Base-by-base conservation (phyloP, 2,888 invertebrate genomes). In the Selenia dentaria region DNA sequence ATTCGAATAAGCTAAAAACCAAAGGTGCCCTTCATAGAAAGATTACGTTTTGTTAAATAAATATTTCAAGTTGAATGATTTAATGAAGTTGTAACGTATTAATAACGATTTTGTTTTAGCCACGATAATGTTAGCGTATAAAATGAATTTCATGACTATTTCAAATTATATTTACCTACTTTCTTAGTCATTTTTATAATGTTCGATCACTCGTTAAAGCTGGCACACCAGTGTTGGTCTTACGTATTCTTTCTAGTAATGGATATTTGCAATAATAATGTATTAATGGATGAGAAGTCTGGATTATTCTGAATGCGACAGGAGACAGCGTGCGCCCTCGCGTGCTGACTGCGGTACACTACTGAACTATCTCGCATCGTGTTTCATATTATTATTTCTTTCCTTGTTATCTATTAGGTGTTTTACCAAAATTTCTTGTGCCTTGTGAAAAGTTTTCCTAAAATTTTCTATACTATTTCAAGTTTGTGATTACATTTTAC, bases 21-120 rank as follows among this genome's bases (percentile, higher is more conserved):
- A 95, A 95, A 95, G 95, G 95, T 95, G 95, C 95, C 95, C 95
- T 95, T 92, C 92, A 92, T 89, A 90, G 85, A 88, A 87, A 82
- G 83, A 88, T 87, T 89, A 89, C 88, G 88, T 90, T 90, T 86
- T 90, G 89, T 90, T 90, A 81, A 82, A 83, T 83, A 81, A 54
- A 87, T 88, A 84, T 85, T 87, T 88, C 88, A 85, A 87, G 88
- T 88, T 88, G 76, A 87, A 86, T 88, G 78, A 82, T 87, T 87
- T 85, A 78, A 86, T 83, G 77, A 82, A 87, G 78, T 88, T 89
- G 88, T 88, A 48, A 83, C 81, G 74, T 85, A 86, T 85, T 84
- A 66, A 83, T 78, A 79, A 84, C 80, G 75, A 84, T 82, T 89
- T 87, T 86, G 85, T 89, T 88, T 85, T 83, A 88, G 79, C 84